phyloP scores from a whole-genome alignment of 2,888 invertebrate species.

The Camponotus fellah region DNA sequence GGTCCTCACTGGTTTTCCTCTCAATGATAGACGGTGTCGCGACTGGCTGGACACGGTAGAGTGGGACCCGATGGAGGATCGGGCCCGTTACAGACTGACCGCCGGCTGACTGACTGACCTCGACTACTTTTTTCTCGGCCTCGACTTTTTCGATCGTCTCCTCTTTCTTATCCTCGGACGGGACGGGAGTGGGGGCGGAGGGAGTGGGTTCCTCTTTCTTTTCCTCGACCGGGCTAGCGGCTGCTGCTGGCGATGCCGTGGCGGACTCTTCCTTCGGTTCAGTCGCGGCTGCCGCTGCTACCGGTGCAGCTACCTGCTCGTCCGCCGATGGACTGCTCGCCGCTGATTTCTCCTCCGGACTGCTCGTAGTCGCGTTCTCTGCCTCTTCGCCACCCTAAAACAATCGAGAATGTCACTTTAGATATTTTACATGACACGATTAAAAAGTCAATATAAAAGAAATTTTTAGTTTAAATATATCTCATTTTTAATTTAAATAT shows the following conservation, averaged over 20 bases:
- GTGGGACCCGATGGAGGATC: conserved; percentile 76
- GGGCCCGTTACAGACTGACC: conserved; percentile 75
- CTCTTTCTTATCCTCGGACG: conserved; percentile 79
- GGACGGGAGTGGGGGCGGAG: conserved; percentile 80
- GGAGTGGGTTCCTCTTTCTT: conserved; percentile 81
- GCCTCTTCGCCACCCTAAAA: conserved; percentile 84
- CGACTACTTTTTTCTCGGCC: conserved; percentile 82
- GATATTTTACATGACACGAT: neutral
- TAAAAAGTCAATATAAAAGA: neutral
- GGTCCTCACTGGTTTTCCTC: conserved; percentile 85
- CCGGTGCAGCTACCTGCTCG: conserved; percentile 69
- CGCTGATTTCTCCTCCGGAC: conserved; percentile 80
- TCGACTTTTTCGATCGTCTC: conserved; percentile 73
- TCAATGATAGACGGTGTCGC: conserved; percentile 85
- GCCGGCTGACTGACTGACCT: conserved; percentile 83
- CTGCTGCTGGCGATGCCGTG: conserved; percentile 52
- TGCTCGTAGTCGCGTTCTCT: conserved; percentile 74
- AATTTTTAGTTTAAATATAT: too few relatives aligned
- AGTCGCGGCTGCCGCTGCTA: conserved; percentile 56
- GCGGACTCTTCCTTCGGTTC: conserved; percentile 67
- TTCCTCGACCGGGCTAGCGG: conserved; percentile 72
- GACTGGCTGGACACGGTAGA: conserved; percentile 80
- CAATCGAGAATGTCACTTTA: neutral
- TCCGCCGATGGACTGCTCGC: conserved; percentile 81
- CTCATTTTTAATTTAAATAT: too few relatives aligned